Evolutionary conservation across 2,113 vertebrate species (phyloP), one percentile per base, ranked within the genome.

Genomic region (Apaloderma vittatum): DNA sequence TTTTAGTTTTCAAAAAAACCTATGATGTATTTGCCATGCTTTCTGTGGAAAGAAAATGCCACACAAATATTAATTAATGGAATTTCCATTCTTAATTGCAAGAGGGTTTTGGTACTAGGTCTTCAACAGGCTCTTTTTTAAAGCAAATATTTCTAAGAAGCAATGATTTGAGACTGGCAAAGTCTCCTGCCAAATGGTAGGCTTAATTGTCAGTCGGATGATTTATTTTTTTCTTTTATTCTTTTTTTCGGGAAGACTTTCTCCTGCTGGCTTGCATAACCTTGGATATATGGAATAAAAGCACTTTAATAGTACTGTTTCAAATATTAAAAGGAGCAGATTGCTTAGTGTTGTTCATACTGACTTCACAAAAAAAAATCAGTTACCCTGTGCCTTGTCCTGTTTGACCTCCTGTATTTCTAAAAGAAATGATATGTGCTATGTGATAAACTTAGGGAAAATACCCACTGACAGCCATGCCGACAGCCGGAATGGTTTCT

Each of bases 101-200:
- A 36, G 23, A 1, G 0, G 1, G 14, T 32, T 43, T 66, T 62
- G 4, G 9, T 51, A 37, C 21, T 30, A 30, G 9, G 5, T 37
- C 49, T 34, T 22, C n/a, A n/a, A 15, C 32, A 58, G 5, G 4
- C 54, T 65, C 43, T 58, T 51, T 51, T 46, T 32, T 63, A 46
- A 48, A 52, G 27, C 8, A 36, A 75, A 24, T 63, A 36, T 24
- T 49, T 27, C 34, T 65, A 57, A 76, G 30, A 51, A n/a, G 3
- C 29, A 52, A 55, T 48, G 15, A 66, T 55, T 54, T 48, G 18
- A 49, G 20, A 43, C 20, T 45, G 15, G 14, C 6, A 70, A 67
- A 62, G 15, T 62, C 8, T 79, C 6, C 36, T 37, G 11, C 8
- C 22, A 67, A 43, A 6, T 18, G 51, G 13, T 62, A 67, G 16